Evolutionary conservation across 37 sponge, comb jelly and placozoan species (phyloP).

Genomic region (Beroe ovata): DNA sequence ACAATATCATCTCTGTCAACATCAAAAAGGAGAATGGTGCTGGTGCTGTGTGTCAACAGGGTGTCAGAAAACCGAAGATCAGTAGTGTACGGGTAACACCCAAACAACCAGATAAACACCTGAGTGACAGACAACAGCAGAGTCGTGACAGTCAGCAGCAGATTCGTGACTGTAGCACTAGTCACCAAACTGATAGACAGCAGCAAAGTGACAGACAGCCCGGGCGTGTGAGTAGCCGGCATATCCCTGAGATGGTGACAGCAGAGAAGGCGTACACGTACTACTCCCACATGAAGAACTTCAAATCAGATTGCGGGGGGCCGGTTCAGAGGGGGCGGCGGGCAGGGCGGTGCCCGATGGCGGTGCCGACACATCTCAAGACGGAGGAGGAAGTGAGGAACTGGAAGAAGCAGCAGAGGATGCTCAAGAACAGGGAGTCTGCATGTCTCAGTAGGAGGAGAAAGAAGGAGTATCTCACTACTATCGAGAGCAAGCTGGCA

Average conservation of each 20-base stretch:
- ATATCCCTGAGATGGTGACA: constrained; percentile 26
- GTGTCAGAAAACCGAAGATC: not conserved
- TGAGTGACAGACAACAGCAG: too few relatives aligned
- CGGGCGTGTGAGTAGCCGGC: not conserved
- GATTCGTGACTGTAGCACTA: not conserved
- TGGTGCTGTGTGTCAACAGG: not conserved
- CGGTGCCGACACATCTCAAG: constrained; percentile 39
- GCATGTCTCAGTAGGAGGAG: constrained; percentile 73
- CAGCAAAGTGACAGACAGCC: not conserved
- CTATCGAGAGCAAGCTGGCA: constrained; percentile 25
- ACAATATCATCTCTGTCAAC: constrained; percentile 55
- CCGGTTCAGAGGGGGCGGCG: not conserved
- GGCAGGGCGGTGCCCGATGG: constrained; percentile 24
- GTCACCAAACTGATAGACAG: not conserved
- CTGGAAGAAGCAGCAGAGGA: constrained; percentile 73
- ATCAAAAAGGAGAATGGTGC: not conserved
- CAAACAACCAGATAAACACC: too few relatives aligned
- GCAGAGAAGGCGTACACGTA: constrained; percentile 52
- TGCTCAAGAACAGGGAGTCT: constrained; percentile 80
- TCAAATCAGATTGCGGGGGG: not conserved
- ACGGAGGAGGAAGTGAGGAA: constrained; percentile 33
- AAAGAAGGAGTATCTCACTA: constrained; percentile 72
- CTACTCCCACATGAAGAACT: constrained; percentile 62
- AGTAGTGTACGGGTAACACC: not conserved
- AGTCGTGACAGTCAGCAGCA: not conserved